phyloP scores from a whole-genome alignment of 2,113 vertebrate species.

The Sakesphorus luctuosus region DNA sequence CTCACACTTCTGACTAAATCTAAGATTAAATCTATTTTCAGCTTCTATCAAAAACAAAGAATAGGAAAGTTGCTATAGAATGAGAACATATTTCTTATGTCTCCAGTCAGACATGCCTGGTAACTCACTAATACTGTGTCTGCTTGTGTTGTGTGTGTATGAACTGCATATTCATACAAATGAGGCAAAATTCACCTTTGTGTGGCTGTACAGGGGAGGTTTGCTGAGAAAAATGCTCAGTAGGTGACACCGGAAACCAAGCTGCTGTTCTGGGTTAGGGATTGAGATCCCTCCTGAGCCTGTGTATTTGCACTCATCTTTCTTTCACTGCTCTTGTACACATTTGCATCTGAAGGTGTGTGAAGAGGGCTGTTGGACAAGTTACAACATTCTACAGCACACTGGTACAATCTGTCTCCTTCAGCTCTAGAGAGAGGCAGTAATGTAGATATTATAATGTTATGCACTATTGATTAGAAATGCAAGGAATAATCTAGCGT shows the following conservation, averaged over 20 bases:
- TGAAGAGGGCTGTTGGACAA: background rate
- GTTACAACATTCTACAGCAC: background rate
- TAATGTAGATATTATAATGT: background rate
- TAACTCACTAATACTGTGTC: background rate
- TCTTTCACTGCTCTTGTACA: background rate
- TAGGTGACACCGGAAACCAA: background rate
- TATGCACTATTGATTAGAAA: background rate
- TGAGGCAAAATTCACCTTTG: background rate
- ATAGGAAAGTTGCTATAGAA: background rate
- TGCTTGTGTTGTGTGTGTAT: background rate
- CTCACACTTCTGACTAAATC: background rate
- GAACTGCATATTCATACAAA: background rate
- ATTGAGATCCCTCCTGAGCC: background rate
- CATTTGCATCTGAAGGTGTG: background rate
- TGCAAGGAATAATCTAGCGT: background rate
- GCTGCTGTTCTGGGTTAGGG: background rate
- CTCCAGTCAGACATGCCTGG: background rate
- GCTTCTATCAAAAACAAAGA: background rate
- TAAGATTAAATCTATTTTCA: background rate
- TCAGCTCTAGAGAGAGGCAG: background rate
- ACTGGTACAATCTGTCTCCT: background rate
- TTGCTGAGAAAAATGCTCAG: background rate
- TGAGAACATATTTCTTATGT: background rate
- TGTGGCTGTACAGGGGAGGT: background rate
- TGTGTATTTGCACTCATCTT: background rate